Base-by-base conservation (phyloP, 2,888 invertebrate species). In the Calameuta pallipes region DNA sequence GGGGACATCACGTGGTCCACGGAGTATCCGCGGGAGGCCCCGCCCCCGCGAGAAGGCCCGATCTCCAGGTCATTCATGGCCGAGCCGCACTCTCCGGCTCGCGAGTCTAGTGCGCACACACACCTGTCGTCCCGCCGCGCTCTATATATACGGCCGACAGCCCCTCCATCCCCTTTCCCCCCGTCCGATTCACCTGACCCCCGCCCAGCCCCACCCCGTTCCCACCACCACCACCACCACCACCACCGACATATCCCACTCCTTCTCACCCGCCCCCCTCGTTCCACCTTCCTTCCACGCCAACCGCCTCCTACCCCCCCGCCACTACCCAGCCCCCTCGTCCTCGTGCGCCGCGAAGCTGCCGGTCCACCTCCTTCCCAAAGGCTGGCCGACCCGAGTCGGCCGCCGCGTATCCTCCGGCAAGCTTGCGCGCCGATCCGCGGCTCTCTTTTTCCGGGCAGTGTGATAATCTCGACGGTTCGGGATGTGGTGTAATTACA, bases 41-140 rank as follows among this genome's bases (percentile, higher is more conserved):
- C 88, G 92, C 90, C 86, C 93, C 93, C 94, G 94, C 93, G 92
- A 89, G 85, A 88, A 83, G 79, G 86, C 84, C 83, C 83, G 87
- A 84, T 83, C 85, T 83, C 85, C 85, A 85, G 87, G 87, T 91
- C 91, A 91, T 91, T 91, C 90, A 91, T 91, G 89, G 89, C 90
- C 89, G 90, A 89, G 87, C 88, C 88, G 88, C n/a, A 88, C n/a
- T 23, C 37, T 33, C 33, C n/a, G 69, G 36, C 73, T 70, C 80
- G 41, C 75, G 80, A 35, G 36, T 13, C n/a, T 74, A 30, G 74
- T 34, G 74, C 36, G 74, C 74, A 70, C 70, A 70, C 70, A 30
- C 33, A 33, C 70, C 70, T 70, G 41, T 41, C 41, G 23, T 41
- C 41, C 41, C 41, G 41, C 6, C 15, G 41, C 41, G 41, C 41